Evolutionary conservation across 2,113 vertebrate genomes (phyloP).

Genomic region (Apteryx owenii): DNA sequence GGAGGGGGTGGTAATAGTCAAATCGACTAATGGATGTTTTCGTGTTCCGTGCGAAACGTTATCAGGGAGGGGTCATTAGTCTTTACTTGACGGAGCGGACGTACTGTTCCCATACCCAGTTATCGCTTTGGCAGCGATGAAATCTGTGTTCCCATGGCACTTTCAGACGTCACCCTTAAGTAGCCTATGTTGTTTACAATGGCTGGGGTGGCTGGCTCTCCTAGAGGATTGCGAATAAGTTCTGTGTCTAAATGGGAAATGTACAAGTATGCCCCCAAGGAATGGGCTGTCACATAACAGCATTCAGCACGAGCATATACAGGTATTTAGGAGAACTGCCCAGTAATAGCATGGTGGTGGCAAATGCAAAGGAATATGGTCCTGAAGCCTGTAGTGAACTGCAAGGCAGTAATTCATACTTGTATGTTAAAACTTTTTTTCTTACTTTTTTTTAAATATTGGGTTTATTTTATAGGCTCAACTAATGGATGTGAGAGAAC

Average conservation of each 20-base stretch:
- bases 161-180: neutral
- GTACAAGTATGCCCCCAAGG: neutral
- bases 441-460: neutral
- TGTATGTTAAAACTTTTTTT: neutral
- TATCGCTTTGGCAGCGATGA: neutral
- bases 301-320: neutral
- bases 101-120: neutral
- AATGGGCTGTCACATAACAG: neutral
- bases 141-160: fast-evolving
- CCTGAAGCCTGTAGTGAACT: neutral
- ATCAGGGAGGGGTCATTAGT: neutral
- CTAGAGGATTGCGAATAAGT: neutral
- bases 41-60: fast-evolving
- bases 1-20: neutral
- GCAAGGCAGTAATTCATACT: neutral
- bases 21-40: neutral
- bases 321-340: neutral
- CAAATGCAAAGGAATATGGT: neutral
- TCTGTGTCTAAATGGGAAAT: neutral
- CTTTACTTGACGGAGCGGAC: neutral
- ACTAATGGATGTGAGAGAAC: constrained; percentile 97
- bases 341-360: fast-evolving
- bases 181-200: neutral
- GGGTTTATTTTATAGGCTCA: constrained; percentile 81
- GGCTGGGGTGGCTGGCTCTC: neutral